Evolutionary conservation across 2,888 invertebrate species (phyloP).

Genomic region (Harpagoxenus sublaevis): DNA sequence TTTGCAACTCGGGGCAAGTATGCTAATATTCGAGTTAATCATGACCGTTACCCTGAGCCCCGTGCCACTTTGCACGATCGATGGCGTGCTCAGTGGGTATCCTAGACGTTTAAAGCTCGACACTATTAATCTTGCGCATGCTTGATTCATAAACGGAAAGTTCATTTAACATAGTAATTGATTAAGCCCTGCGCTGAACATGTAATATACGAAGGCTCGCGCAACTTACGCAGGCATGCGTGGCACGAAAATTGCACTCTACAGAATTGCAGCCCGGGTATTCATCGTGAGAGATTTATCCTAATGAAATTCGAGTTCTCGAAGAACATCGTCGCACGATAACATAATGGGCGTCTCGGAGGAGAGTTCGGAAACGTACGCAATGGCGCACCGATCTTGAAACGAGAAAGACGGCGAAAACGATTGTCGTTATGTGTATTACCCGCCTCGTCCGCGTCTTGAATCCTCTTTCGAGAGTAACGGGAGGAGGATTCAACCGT

Average conservation of each 20-base stretch:
- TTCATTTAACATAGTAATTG: conserved; percentile 27
- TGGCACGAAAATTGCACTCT: conserved; percentile 33
- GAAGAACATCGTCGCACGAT: conserved; percentile 18
- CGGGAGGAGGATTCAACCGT: conserved; percentile 27
- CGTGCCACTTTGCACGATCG: conserved; percentile 12
- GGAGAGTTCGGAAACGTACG: conserved; percentile 28
- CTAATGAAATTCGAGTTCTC: conserved; percentile 33
- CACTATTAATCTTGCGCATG: conserved; percentile 14
- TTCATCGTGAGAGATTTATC: conserved; percentile 13
- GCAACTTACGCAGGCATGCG: conserved; percentile 20
- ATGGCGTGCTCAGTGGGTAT: conserved; percentile 8
- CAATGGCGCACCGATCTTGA: conserved; percentile 25
- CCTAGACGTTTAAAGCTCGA: conserved; percentile 9
- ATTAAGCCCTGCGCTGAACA: conserved; percentile 26
- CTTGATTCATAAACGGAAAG: conserved; percentile 26
- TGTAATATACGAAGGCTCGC: conserved; percentile 1
- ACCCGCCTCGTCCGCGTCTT: conserved; percentile 45
- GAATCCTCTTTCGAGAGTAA: conserved; percentile 22
- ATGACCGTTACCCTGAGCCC: background rate
- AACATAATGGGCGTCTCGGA: background rate
- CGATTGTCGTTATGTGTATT: conserved; percentile 65
- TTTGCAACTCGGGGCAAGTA: background rate
- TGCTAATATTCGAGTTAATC: conserved; percentile 31
- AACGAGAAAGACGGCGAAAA: conserved; percentile 46
- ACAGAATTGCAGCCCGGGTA: conserved; percentile 9